Conservation (phyloP, 2,113 vertebrate species). For the Nibea albiflora region DNA sequence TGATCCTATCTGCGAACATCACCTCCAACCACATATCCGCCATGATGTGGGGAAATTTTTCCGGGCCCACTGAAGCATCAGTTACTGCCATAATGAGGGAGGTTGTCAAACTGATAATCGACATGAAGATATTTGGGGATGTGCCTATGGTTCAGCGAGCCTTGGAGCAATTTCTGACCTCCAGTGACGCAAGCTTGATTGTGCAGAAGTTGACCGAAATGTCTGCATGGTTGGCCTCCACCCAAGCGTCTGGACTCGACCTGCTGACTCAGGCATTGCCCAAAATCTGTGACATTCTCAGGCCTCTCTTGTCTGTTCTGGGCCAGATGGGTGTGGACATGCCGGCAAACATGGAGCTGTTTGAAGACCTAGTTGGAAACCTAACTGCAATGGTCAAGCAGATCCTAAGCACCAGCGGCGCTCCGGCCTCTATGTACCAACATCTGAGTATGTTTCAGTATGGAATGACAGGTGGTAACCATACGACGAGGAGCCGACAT, state of each 20-base stretch:
- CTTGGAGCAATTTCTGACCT: constrained; percentile 66
- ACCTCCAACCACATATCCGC: constrained; percentile 47
- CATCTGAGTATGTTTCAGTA: constrained; percentile 2
- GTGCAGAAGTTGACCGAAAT: constrained; percentile 62
- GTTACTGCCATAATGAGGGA: constrained; percentile 50
- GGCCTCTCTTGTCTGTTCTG: constrained; percentile 47
- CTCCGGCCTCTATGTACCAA: constrained; percentile 32
- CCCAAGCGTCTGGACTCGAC: constrained; percentile 66
- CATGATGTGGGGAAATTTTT: constrained; percentile 35
- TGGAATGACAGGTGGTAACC: not conserved
- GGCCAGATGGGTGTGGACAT: constrained; percentile 29
- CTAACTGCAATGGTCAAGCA: constrained; percentile 66
- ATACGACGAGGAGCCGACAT: not conserved
- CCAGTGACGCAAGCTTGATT: constrained; percentile 45
- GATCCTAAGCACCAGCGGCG: constrained; percentile 41
- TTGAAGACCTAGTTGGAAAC: constrained; percentile 65
- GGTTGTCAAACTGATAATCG: constrained; percentile 47
- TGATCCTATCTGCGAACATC: constrained; percentile 68
- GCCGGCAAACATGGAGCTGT: constrained; percentile 30
- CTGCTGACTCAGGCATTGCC: constrained; percentile 69
- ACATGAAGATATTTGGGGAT: constrained; percentile 66
- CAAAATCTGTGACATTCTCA: constrained; percentile 60
- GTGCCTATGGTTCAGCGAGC: constrained; percentile 54
- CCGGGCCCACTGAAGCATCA: constrained; percentile 1
- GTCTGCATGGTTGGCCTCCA: constrained; percentile 65